phyloP scores from a whole-genome alignment of 2,797 vertebrate genomes.

The Tapirus indicus region DNA sequence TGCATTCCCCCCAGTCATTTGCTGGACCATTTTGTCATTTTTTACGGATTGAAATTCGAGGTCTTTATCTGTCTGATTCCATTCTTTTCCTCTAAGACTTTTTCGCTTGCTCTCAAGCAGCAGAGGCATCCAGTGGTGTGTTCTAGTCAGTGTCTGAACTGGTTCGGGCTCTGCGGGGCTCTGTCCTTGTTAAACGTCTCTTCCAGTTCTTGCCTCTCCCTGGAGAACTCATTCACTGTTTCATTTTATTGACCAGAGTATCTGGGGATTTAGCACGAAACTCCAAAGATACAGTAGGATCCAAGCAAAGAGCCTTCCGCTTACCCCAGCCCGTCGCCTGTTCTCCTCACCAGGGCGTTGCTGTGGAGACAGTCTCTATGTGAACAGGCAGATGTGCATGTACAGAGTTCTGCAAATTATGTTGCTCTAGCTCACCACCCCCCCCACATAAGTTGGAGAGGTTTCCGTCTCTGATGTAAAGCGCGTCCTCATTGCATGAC shows the following conservation, averaged over 20 bases:
- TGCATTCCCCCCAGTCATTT: not conserved
- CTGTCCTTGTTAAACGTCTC: not conserved
- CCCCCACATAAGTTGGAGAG: too few species aligned
- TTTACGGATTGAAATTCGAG: not conserved
- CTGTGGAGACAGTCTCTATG: fast-evolving
- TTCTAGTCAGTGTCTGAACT: not conserved
- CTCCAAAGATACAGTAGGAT: not conserved
- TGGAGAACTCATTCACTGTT: not conserved
- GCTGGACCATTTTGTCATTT: fast-evolving
- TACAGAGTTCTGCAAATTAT: not conserved
- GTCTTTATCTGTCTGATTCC: too few species aligned
- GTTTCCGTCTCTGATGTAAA: not conserved
- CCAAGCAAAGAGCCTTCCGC: not conserved
- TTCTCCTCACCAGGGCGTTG: not conserved
- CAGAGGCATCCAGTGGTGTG: not conserved
- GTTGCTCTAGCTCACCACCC: not conserved
- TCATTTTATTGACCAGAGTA: not conserved
- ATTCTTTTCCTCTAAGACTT: not conserved
- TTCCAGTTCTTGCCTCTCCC: not conserved
- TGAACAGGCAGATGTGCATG: fast-evolving
- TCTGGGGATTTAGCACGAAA: not conserved
- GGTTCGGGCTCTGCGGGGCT: not conserved
- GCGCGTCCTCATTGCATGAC: fast-evolving
- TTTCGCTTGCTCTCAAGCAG: fast-evolving
- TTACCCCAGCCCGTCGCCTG: fast-evolving